phyloP scores from a whole-genome alignment of 2,797 vertebrate genomes.

The Takifugu rubripes region DNA sequence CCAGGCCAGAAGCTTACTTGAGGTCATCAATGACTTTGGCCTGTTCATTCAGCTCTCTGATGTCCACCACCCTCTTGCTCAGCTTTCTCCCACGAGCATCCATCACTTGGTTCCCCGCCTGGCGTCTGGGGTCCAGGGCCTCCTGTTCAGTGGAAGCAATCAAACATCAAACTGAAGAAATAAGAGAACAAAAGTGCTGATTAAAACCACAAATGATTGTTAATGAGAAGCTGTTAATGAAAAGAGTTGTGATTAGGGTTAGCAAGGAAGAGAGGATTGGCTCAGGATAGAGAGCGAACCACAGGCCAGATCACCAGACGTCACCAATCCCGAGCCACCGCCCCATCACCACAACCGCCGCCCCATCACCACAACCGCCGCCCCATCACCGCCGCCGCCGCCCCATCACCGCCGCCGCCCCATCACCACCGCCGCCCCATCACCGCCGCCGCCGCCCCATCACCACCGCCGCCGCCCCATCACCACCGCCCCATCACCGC shows the following conservation, averaged over 20 bases:
- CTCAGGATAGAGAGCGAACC: conserved; percentile 8
- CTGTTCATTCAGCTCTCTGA: conserved; percentile 96
- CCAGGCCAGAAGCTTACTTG: conserved; percentile 75
- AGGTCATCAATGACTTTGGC: conserved; percentile 99
- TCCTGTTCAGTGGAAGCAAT: conserved; percentile 75
- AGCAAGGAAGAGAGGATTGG: conserved; percentile 2
- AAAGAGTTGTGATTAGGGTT: conserved; percentile 14
- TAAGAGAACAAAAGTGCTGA: not conserved
- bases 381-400: too few species aligned
- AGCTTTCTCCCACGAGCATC: conserved; percentile 90
- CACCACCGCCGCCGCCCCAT: too few species aligned
- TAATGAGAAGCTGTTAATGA: conserved; percentile 1
- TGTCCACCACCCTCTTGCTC: conserved; percentile 93
- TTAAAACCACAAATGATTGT: conserved; percentile 1
- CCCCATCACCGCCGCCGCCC: too few species aligned
- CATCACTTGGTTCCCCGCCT: conserved; percentile 79
- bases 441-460: too few species aligned
- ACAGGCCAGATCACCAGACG: conserved; percentile 31
- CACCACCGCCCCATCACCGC: too few species aligned
- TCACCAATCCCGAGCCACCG: conserved; percentile 21
- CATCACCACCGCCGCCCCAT: too few species aligned
- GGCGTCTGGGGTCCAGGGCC: conserved; percentile 83
- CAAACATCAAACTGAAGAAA: conserved; percentile 3
- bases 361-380: not conserved
- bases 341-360: conserved; percentile 25